These are phyloP conservation scores for Cervus canadensis DNA, from an alignment of 2,113 vertebrate species.

Conservation along the genomic window DNA sequence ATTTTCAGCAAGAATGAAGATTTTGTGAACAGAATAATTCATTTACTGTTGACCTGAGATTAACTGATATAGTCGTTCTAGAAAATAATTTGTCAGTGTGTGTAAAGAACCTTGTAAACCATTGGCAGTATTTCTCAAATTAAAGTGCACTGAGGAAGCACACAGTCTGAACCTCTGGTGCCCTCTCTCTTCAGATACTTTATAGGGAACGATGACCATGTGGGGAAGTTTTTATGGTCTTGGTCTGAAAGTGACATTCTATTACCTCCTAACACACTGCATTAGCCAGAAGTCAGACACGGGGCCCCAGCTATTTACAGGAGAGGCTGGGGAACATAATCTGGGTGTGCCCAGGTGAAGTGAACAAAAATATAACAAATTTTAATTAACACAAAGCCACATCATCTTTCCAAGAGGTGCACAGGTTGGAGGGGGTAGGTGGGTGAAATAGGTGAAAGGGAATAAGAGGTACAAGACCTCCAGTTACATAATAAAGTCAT, in stretches of 20 bases:
- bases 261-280: neutral
- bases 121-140: neutral
- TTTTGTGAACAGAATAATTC: neutral
- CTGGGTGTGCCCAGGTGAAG: neutral
- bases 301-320: neutral
- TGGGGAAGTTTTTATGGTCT: neutral
- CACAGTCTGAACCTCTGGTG: neutral
- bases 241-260: neutral
- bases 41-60: neutral
- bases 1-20: neutral
- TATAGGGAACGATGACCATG: neutral
- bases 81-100: neutral
- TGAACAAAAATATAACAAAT: neutral
- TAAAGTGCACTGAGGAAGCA: neutral
- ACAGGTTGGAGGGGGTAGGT: neutral
- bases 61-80: neutral
- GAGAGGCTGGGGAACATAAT: neutral
- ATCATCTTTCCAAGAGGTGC: neutral
- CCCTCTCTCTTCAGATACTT: neutral
- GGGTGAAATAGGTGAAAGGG: neutral
- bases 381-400: neutral
- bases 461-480: neutral
- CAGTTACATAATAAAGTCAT: neutral
- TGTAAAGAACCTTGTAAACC: neutral
- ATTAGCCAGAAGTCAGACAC: neutral